Base-by-base conservation (phyloP, 2,113 vertebrate genomes). In the Dromiciops gliroides region DNA sequence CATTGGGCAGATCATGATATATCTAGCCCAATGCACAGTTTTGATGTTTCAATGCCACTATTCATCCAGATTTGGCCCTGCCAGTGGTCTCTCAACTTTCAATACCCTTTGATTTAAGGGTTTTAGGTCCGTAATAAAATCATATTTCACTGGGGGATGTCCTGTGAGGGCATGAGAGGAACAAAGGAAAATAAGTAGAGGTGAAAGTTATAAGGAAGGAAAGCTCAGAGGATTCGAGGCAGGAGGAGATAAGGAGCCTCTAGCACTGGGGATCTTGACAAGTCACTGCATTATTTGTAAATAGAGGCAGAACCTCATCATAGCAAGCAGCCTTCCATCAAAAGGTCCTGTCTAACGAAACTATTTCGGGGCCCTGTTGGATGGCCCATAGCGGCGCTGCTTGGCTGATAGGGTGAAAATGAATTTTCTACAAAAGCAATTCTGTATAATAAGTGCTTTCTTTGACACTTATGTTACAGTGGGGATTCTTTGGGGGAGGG, bases 101-200 rank as follows among this genome's bases (percentile, higher is more conserved):
- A 97, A 91, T 94, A 96, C 50, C 48, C 96, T 97, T 97, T 98
- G 97, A 98, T 98, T 97, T 97, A 98, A 95, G 94, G 92, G 56
- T 95, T 90, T 83, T 97, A 92, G 95, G 93, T 97, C 95, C 98
- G 95, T 94, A 97, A 97, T 97, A 97, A 93, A 95, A 94, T 97
- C 93, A 50, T 97, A 97, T 95, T 97, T 97, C 95, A 96, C 91
- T 51, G 94, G 96, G 92, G 83, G 89, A 83, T 95, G 91, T 95
- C 95, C 96, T 93, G 31, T 92, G 96, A 96, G 88, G 90, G 93
- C 83, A 92, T 50, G 90, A 94, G 90, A 98, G 96, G 95, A 96
- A 1, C 0, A 25, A 96, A 92, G 97, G 25, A 90, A 96, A 97
- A 97, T 94, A 96, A 93, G 96, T 90, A 91, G 90, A 97, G 96